phyloP scores from a whole-genome alignment of 2,888 invertebrate species.

The Tetragonula carbonaria region DNA sequence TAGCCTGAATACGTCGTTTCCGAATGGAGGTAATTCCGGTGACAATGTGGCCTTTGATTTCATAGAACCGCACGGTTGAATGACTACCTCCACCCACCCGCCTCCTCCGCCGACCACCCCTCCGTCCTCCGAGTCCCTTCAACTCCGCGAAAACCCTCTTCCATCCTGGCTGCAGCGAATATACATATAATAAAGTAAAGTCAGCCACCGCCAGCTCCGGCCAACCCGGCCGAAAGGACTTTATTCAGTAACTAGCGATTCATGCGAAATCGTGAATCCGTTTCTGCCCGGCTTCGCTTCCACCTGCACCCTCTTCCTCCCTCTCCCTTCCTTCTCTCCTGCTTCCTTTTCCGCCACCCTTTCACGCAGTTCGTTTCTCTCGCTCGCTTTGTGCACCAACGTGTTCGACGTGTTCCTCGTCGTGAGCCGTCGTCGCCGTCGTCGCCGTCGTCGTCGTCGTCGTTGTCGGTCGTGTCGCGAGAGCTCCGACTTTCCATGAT shows the following conservation, averaged over 20 bases:
- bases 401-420: constrained; percentile 27
- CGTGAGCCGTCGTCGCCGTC: neutral
- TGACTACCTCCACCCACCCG: constrained; percentile 74
- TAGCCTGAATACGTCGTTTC: constrained; percentile 83
- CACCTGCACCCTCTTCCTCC: constrained; percentile 10
- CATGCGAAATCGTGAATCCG: constrained; percentile 76
- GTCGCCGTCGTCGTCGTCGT: neutral
- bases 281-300: constrained; percentile 67
- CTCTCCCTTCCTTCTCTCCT: constrained; percentile 34
- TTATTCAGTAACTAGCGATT: constrained; percentile 79
- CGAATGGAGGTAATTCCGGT: constrained; percentile 83
- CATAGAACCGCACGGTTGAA: constrained; percentile 82
- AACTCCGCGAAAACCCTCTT: constrained; percentile 65
- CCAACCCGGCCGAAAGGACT: constrained; percentile 72
- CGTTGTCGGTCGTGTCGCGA: constrained; percentile 42
- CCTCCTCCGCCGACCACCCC: constrained; percentile 51
- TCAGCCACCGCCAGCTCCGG: constrained; percentile 68
- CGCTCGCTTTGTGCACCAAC: constrained; percentile 2
- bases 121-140: constrained; percentile 57
- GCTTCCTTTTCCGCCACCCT: constrained; percentile 25
- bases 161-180: constrained; percentile 66
- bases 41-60: constrained; percentile 84
- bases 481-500: constrained; percentile 37
- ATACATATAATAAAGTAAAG: constrained; percentile 76
- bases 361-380: constrained; percentile 24